phyloP scores from a whole-genome alignment of 2,888 invertebrate genomes.

The Sarcophaga caerulescens region DNA sequence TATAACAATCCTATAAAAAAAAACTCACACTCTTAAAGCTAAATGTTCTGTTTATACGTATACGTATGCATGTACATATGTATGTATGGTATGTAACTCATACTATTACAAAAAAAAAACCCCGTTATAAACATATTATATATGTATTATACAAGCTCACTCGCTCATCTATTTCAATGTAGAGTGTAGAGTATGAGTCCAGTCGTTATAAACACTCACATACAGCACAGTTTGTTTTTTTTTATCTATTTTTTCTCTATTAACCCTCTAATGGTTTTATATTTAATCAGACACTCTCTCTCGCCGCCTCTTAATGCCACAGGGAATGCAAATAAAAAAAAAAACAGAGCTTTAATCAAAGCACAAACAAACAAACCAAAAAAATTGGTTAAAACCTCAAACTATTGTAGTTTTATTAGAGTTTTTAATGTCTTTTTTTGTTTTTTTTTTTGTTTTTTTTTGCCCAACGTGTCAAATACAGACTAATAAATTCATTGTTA shows the following conservation, averaged over 20 bases:
- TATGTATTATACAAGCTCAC: background rate
- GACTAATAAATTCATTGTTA: background rate
- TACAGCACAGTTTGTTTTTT: too few relatives aligned
- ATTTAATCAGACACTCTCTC: background rate
- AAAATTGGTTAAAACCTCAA: constrained; percentile 20
- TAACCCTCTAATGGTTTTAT: background rate
- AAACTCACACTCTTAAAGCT: too few relatives aligned
- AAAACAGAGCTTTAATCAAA: background rate
- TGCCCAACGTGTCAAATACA: background rate
- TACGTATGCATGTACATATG: too few relatives aligned
- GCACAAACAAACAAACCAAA: background rate
- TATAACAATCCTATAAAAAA: too few relatives aligned
- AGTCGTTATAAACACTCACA: background rate
- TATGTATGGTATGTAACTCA: constrained; percentile 28
- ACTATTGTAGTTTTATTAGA: background rate
- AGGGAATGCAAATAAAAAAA: background rate
- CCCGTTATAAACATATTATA: background rate
- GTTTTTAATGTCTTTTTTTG: background rate
- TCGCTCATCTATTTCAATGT: background rate
- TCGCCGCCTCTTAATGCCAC: background rate
- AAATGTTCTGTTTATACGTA: too few relatives aligned
- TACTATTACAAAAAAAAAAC: background rate
- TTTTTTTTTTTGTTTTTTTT: too few relatives aligned
- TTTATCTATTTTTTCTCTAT: background rate
- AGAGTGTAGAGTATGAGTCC: background rate